These are phyloP conservation scores for Apolygus lucorum DNA, from an alignment of 1,140 invertebrate species.

Conservation along the genomic window DNA sequence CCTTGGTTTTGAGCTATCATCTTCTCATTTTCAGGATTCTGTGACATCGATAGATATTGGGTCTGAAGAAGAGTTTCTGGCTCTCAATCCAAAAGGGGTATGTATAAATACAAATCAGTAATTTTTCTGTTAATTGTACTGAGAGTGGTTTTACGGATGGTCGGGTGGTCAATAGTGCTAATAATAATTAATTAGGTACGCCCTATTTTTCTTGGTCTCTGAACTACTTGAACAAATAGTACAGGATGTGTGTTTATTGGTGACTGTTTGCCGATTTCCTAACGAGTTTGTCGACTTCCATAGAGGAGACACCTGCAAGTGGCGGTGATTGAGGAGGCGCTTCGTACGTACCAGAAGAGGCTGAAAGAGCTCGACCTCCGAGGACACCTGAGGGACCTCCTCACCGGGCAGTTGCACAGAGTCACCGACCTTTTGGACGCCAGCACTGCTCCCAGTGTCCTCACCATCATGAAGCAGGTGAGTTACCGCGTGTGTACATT, in stretches of 20 bases:
- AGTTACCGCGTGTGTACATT: too few species aligned
- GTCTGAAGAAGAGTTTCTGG: constrained; percentile 30
- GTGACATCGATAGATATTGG: constrained; percentile 29
- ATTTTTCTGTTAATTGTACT: too few species aligned
- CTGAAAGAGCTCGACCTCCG: constrained; percentile 32
- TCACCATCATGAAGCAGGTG: constrained; percentile 32
- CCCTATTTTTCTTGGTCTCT: too few species aligned
- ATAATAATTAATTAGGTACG: too few species aligned
- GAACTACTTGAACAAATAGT: too few species aligned
- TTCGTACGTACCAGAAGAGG: constrained; percentile 32
- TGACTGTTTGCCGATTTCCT: too few species aligned
- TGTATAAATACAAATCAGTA: too few species aligned
- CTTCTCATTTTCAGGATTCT: constrained; percentile 26
- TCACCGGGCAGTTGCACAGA: constrained; percentile 30
- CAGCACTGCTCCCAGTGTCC: constrained; percentile 27
- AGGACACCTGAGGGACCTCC: constrained; percentile 32
- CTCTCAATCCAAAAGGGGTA: constrained; percentile 18
- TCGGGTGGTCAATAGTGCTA: too few species aligned
- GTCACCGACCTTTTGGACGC: constrained; percentile 33
- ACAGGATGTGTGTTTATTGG: too few species aligned
- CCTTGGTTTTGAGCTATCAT: too few species aligned
- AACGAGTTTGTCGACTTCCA: too few species aligned
- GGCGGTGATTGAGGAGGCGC: constrained; percentile 31
- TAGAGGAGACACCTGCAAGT: constrained; percentile 32
- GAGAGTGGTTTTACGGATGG: too few species aligned